phyloP scores from a whole-genome alignment of 2,888 invertebrate genomes.

The Neoaliturus tenellus region DNA sequence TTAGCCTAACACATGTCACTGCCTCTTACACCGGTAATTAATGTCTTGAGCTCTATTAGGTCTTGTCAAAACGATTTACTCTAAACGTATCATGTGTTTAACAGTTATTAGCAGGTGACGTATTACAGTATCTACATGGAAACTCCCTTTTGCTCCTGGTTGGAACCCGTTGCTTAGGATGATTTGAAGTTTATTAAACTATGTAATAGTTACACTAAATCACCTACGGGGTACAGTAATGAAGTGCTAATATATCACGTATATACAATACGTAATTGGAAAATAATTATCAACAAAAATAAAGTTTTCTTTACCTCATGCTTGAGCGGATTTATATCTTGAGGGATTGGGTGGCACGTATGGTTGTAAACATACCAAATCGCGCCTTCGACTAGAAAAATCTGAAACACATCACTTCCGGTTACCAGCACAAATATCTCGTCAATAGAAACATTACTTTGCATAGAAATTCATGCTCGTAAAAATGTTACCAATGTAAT shows the following conservation, averaged over 20 bases:
- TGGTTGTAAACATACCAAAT: constrained; percentile 71
- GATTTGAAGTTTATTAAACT: no score
- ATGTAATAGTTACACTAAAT: no score
- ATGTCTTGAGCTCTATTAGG: not conserved
- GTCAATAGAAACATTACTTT: no score
- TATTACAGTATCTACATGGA: not conserved
- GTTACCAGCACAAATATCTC: no score
- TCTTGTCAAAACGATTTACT: constrained; percentile 67
- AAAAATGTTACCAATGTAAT: no score
- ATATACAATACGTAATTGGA: no score
- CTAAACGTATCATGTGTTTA: not conserved
- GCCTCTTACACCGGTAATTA: constrained; percentile 22
- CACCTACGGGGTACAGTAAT: no score
- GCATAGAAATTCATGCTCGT: no score
- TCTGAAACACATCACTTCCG: no score
- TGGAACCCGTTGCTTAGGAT: no score
- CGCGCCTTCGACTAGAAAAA: constrained; percentile 73
- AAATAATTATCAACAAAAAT: no score
- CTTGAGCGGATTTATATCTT: constrained; percentile 72
- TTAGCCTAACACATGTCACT: constrained; percentile 13
- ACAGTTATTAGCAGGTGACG: not conserved
- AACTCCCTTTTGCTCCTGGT: not conserved
- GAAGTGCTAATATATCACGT: no score
- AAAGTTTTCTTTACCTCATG: constrained; percentile 78
- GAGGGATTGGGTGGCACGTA: constrained; percentile 71